phyloP scores from a whole-genome alignment of 1,140 invertebrate species.

The Macrotrachela quadricornifera region DNA sequence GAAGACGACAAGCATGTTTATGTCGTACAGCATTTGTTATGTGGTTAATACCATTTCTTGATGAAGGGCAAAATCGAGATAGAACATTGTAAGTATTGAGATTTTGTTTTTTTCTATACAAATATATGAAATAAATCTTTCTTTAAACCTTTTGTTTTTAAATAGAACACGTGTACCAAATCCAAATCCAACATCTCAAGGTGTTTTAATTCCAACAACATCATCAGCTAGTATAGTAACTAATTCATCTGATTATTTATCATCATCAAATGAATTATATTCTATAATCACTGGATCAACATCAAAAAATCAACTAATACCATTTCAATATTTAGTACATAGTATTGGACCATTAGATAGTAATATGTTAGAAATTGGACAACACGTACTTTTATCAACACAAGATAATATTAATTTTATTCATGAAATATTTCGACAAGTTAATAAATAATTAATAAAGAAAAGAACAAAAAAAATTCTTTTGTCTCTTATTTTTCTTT shows the following conservation, averaged over 20 bases:
- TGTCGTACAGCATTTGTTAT: too few species aligned
- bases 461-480: too few species aligned
- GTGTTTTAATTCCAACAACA: not conserved
- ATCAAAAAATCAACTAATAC: conserved; percentile 13
- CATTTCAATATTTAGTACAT: conserved; percentile 21
- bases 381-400: conserved; percentile 62
- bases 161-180: too few species aligned
- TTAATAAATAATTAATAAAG: not conserved
- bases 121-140: not conserved
- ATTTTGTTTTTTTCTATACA: not conserved
- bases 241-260: conserved; percentile 3
- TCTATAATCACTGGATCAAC: conserved; percentile 19
- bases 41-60: too few species aligned
- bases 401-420: conserved; percentile 81
- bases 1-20: too few species aligned
- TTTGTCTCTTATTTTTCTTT: conserved; percentile 8
- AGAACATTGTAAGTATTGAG: too few species aligned
- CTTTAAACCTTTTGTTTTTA: too few species aligned
- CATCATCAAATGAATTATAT: conserved; percentile 6
- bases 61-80: too few species aligned
- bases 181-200: too few species aligned
- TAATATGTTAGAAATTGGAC: conserved; percentile 37
- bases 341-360: conserved; percentile 18
- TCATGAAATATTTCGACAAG: conserved; percentile 71
- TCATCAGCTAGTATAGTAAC: conserved; percentile 4